Evolutionary conservation across 2,113 vertebrate species (phyloP).

Genomic region (Junco hyemalis): DNA sequence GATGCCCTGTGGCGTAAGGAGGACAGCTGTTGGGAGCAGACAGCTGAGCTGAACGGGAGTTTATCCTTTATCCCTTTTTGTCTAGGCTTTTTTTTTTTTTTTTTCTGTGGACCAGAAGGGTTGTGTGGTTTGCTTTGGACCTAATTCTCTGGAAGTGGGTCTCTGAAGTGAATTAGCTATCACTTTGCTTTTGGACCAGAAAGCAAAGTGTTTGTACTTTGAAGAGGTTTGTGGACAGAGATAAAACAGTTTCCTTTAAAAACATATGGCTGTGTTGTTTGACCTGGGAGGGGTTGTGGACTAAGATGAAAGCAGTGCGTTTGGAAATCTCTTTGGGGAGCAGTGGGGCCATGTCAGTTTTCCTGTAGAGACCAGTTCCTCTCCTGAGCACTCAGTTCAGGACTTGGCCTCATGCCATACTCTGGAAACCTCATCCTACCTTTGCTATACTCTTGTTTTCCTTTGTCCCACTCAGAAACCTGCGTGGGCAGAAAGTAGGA

Average conservation of each 20-base stretch:
- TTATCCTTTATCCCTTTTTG: not conserved
- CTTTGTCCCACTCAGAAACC: not conserved
- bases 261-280: constrained; percentile 10
- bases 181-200: not conserved
- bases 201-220: constrained; percentile 24
- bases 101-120: not conserved
- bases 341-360: not conserved
- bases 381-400: not conserved
- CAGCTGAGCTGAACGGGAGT: not conserved
- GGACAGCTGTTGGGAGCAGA: not conserved
- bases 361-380: not conserved
- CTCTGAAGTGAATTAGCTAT: not conserved
- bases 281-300: constrained; percentile 33
- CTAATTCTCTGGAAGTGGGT: not conserved
- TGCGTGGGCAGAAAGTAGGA: not conserved
- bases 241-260: constrained; percentile 54
- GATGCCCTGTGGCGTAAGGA: not conserved
- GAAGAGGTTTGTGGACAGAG: constrained; percentile 42
- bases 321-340: constrained; percentile 12
- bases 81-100: not conserved
- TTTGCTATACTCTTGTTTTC: not conserved
- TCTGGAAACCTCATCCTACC: not conserved
- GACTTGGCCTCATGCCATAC: not conserved
- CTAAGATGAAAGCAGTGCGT: not conserved
- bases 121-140: constrained; percentile 33